A percentile compares a stretch with the other conserved stretches of the same genome.
phyloP scores from a whole-genome alignment of 2,888 invertebrate species.

The Ligdia adustata region DNA sequence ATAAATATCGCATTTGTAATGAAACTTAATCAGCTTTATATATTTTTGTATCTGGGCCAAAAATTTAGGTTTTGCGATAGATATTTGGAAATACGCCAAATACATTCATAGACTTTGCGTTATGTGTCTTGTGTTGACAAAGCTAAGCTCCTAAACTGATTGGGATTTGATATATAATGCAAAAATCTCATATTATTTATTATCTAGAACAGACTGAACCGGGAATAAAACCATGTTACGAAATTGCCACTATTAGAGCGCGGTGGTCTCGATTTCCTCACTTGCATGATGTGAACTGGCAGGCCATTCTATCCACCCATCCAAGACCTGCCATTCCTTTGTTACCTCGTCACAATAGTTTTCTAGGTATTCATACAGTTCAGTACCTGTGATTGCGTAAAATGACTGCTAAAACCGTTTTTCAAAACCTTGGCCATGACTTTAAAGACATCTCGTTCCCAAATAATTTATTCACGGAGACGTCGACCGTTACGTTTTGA shows the following conservation, averaged over 20 bases:
- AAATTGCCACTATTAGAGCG: slow-evolving; percentile 49
- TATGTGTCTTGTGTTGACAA: not conserved
- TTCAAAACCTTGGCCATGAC: slow-evolving; percentile 31
- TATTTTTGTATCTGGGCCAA: not conserved
- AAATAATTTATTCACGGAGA: slow-evolving; percentile 31
- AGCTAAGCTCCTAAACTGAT: not conserved
- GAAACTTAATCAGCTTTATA: slow-evolving; percentile 1
- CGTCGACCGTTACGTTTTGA: slow-evolving; percentile 30
- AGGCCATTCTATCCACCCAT: slow-evolving; percentile 44
- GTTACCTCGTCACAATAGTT: slow-evolving; percentile 62
- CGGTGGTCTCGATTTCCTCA: slow-evolving; percentile 55
- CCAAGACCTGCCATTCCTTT: slow-evolving; percentile 69
- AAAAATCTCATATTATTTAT: not conserved
- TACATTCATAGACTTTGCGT: too few species aligned
- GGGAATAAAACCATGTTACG: slow-evolving; percentile 39
- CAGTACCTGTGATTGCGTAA: slow-evolving; percentile 9
- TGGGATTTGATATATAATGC: not conserved
- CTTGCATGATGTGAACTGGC: slow-evolving; percentile 48
- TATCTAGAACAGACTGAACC: slow-evolving; percentile 13
- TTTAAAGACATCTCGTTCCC: slow-evolving; percentile 36
- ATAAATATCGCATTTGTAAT: not conserved
- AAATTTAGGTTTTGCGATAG: too few species aligned
- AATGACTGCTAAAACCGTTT: slow-evolving; percentile 20
- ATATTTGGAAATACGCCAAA: too few species aligned
- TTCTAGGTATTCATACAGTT: slow-evolving; percentile 56